Evolutionary conservation across 2,888 invertebrate genomes (phyloP), one percentile per base, ranked within the genome.

Genomic region (Drosophila hawaiiensis): DNA sequence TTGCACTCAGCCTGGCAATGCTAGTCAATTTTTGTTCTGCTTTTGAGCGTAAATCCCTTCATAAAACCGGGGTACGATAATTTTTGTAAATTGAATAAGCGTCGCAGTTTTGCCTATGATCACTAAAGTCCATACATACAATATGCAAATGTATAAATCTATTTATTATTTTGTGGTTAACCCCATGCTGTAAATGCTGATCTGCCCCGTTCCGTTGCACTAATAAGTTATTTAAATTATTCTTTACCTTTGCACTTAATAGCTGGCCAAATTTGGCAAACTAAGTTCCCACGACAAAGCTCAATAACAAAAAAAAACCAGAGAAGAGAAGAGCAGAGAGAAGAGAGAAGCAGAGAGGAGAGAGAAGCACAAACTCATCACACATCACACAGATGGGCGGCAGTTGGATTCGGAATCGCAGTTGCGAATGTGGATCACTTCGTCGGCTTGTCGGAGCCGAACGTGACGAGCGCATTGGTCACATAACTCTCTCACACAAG

Each of bases 261-360:
- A 79, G 73, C 73, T 49, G 61, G 64, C 60, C 64, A 74, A 78
- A 82, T 82, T 72, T 68, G 76, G 69, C 80, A 58, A 77, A 69
- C 68, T 72, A 73, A 76, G 56, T 85, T 85, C 87, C 87, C 85
- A 85, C 87, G 80, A 66, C 55, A 78, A 84, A 80, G 67, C 77
- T 82, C 80, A 81, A 83, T 78, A 77, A 83, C 75, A 69, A 62
- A 75, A 56, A 69, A 31, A 28, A 12, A 41, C 52, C 19, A 52
- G 31, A 58, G 28, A 49, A 50, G 35, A 53, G 35, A 28, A 10
- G 28, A 28, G 4, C 6, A 29, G 29, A 52, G 59, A 47, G 35
- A 67, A 52, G 35, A 35, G 35, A 35, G 35, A 35, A 28, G 41
- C 29, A 41, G 39, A 28, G 3, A 22, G 47, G 1, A 28, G 60